Evolutionary conservation across 2,113 vertebrate species (phyloP), one percentile per base, ranked within the genome.

Genomic region (Tragulus kanchil): DNA sequence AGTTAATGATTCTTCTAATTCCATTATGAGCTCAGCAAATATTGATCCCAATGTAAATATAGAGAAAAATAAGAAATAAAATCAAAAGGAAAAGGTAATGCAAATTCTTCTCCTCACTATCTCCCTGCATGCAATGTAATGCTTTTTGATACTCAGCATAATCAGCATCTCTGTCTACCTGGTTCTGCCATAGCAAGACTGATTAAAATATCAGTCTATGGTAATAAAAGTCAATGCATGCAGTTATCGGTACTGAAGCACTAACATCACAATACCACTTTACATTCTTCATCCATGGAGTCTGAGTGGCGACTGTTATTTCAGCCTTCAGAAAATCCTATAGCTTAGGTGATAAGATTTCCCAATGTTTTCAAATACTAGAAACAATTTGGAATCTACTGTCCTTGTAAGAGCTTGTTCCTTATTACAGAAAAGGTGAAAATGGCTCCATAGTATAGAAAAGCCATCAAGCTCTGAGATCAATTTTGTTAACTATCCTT

Each of bases 1-100:
- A 90, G 61, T 62, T 64, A 95, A 92, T 77, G 42, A 94, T 64
- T 89, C 54, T 67, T 85, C 89, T 91, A 94, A 97, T 94, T 86
- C 25, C 45, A 91, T 95, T 85, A 86, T 54, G 78, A 89, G 59
- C 28, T 89, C 42, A 89, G 61, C 62, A 48, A 85, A 92, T 96
- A 96, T 96, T 89, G 54, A 95, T 86, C 36, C 90, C 50, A 89
- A 12, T 89, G 48, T 8, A 94, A 94, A 71, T 84, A 94, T 65
- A 42, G 31, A 15, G 15, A 71, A 8, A 36, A 65, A 92, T 93
- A 79, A 75, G 10, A 93, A 85, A 89, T 56, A 93, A 42, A 93
- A 75, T 42, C 31, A 88, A 54, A 86, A 85, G 14, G 11, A 62
- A 83, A 95, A 93, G 5, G n/a, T 54, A 87, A 77, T 85, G 14